Evolutionary conservation across 2,113 vertebrate species (phyloP).

Genomic region (Oceanodroma tethys): DNA sequence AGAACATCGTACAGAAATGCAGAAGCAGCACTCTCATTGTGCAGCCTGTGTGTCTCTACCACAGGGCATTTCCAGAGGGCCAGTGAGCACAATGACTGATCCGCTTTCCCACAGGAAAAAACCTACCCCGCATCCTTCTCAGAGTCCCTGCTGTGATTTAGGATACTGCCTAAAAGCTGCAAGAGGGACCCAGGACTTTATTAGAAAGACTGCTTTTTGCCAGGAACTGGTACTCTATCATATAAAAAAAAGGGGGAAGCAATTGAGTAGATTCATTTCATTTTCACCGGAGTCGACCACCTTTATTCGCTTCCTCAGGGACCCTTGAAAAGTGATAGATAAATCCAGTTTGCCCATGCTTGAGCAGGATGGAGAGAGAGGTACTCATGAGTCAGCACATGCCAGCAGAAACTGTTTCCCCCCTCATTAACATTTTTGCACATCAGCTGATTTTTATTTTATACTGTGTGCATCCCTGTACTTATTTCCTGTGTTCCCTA

Average conservation of each 20-base stretch:
- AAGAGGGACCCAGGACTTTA: neutral
- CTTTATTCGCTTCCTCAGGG: neutral
- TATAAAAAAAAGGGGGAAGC: neutral
- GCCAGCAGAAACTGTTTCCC: slow-evolving; percentile 32
- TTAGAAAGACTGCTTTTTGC: neutral
- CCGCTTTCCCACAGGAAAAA: neutral
- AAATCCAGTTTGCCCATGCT: slow-evolving; percentile 21
- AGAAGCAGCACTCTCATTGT: neutral
- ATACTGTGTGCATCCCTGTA: neutral
- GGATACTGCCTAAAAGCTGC: neutral
- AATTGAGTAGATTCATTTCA: neutral
- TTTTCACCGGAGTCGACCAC: neutral
- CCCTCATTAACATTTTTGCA: slow-evolving; percentile 48
- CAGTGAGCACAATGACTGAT: neutral
- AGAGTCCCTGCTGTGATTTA: neutral
- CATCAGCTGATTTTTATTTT: slow-evolving; percentile 33
- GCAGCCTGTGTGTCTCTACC: neutral
- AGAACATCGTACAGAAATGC: neutral
- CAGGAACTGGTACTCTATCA: neutral
- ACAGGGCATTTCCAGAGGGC: neutral
- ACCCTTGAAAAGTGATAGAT: neutral
- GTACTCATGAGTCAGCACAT: slow-evolving; percentile 40
- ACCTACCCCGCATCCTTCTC: neutral
- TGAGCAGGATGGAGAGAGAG: slow-evolving; percentile 27
- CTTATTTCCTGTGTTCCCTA: slow-evolving; percentile 10